Conservation (phyloP, 1,140 invertebrate genomes). For the Heliconius congener region DNA sequence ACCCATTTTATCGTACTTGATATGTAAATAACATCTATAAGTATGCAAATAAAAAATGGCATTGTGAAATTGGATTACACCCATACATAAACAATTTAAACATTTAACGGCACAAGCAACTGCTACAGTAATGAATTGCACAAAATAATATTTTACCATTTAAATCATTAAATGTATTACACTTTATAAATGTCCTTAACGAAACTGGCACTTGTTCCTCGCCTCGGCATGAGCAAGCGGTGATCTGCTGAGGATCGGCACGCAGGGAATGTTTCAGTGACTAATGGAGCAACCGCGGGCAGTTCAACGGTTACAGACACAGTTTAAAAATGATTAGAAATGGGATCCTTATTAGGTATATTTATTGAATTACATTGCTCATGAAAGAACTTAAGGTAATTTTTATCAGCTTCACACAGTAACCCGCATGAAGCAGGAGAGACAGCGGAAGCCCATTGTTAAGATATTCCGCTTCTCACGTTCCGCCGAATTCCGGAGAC, state of each 20-base stretch:
- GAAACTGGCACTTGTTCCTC: slow-evolving; percentile 31
- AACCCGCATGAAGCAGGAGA: too few relatives aligned
- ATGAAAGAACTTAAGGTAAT: neutral
- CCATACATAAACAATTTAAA: neutral
- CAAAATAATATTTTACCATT: neutral
- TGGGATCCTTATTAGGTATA: neutral
- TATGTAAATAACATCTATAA: neutral
- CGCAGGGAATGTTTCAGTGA: slow-evolving; percentile 75
- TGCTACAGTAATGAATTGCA: neutral
- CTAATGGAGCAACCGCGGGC: slow-evolving; percentile 58
- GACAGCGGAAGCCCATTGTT: too few relatives aligned
- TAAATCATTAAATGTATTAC: slow-evolving; percentile 16
- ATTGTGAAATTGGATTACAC: neutral
- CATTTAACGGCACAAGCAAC: neutral
- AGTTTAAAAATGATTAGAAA: neutral
- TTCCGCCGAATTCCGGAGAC: too few relatives aligned
- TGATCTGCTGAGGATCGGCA: slow-evolving; percentile 61
- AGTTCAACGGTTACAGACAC: slow-evolving; percentile 27
- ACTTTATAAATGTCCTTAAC: slow-evolving; percentile 17
- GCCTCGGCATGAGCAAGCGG: slow-evolving; percentile 38
- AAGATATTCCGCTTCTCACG: too few relatives aligned
- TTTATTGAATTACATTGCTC: neutral
- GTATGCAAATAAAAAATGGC: neutral
- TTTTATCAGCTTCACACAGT: neutral
- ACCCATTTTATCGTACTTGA: neutral